Percentiles rank a stretch among this genome's conserved stretches.
Conservation (phyloP, 2,113 vertebrate species). For the Burhinus bistriatus region DNA sequence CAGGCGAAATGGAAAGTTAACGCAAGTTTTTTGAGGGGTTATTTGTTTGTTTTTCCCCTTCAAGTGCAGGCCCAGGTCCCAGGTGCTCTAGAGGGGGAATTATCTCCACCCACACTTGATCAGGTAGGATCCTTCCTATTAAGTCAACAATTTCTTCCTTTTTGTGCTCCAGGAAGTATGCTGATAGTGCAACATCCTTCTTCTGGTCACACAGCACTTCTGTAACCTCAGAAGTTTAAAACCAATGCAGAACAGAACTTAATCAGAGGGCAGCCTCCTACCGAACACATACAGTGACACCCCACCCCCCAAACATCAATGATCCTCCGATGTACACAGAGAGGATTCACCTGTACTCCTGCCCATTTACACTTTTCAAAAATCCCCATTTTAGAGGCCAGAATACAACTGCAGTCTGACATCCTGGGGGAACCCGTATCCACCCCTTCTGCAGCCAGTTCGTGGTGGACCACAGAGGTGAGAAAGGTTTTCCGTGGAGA, state of each 20-base stretch:
- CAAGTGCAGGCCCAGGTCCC: neutral
- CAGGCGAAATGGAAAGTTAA: neutral
- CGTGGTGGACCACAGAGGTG: neutral
- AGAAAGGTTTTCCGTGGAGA: neutral
- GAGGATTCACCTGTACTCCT: neutral
- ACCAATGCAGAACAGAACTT: neutral
- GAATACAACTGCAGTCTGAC: neutral
- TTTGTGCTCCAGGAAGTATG: neutral
- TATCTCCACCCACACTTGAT: neutral
- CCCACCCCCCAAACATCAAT: neutral
- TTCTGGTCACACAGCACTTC: rapidly evolving
- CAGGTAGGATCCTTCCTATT: neutral
- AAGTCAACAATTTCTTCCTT: neutral
- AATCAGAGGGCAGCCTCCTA: neutral
- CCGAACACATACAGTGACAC: neutral
- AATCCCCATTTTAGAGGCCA: neutral
- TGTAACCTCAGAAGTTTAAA: neutral
- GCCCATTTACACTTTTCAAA: neutral
- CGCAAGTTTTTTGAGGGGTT: neutral
- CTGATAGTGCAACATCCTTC: neutral
- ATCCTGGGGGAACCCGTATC: neutral
- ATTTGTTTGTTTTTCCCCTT: neutral
- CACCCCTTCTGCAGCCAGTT: neutral
- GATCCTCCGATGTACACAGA: rapidly evolving
- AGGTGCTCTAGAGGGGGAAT: neutral